These are phyloP conservation scores for Lycaon pictus DNA, from an alignment of 2,113 vertebrate genomes.

Conservation along the genomic window DNA sequence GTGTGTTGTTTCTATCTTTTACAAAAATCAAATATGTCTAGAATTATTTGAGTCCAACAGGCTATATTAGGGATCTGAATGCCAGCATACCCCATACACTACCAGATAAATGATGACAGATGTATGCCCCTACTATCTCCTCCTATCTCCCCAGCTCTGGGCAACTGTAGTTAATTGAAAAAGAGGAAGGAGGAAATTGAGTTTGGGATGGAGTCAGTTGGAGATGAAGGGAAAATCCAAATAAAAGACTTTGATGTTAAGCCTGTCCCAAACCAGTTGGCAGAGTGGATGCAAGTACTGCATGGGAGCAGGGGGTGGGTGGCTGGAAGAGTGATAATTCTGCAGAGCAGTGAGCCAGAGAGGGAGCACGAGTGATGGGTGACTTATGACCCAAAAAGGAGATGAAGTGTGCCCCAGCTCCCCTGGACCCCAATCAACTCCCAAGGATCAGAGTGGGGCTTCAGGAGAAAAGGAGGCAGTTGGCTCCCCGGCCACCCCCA, in stretches of 20 bases:
- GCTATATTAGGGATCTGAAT: conserved; percentile 81
- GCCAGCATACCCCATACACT: conserved; percentile 60
- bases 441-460: neutral
- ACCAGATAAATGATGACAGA: conserved; percentile 74
- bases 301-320: fast-evolving
- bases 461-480: neutral
- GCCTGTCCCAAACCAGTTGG: conserved; percentile 36
- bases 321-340: neutral
- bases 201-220: conserved; percentile 76
- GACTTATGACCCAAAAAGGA: neutral
- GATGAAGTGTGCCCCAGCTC: neutral
- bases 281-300: neutral
- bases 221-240: conserved; percentile 75
- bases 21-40: conserved; percentile 85
- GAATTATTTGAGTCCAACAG: conserved; percentile 83
- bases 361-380: fast-evolving
- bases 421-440: fast-evolving
- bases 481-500: neutral
- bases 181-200: conserved; percentile 78
- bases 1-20: conserved; percentile 85
- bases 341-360: neutral
- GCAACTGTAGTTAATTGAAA: conserved; percentile 85
- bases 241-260: conserved; percentile 79
- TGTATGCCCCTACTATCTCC: conserved; percentile 57
- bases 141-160: conserved; percentile 64